Evolutionary conservation across 2,113 vertebrate species (phyloP).

Genomic region (Gadus chalcogrammus): DNA sequence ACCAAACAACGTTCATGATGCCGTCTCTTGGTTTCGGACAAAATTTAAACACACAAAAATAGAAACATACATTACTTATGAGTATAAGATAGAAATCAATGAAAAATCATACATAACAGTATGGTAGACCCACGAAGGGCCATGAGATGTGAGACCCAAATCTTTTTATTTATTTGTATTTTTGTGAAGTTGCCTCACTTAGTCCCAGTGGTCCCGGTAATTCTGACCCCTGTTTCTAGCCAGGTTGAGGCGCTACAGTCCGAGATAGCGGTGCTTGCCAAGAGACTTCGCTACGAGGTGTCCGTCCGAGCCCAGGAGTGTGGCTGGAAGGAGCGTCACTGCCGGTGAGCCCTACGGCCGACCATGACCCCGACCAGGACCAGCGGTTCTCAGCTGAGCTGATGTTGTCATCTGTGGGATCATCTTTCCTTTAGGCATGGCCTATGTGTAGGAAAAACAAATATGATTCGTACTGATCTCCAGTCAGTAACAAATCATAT

Average conservation of each 20-base stretch:
- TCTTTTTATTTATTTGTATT: background rate
- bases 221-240: slow-evolving; percentile 53
- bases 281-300: slow-evolving; percentile 81
- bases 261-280: slow-evolving; percentile 82
- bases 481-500: too few relatives aligned
- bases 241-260: slow-evolving; percentile 88
- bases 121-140: background rate
- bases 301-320: slow-evolving; percentile 72
- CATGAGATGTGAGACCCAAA: background rate
- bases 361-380: background rate
- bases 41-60: too few relatives aligned
- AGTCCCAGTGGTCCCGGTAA: background rate
- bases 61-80: background rate
- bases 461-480: too few relatives aligned
- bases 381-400: too few relatives aligned
- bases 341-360: slow-evolving; percentile 68
- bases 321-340: slow-evolving; percentile 82
- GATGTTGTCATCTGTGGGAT: too few relatives aligned
- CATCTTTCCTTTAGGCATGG: background rate
- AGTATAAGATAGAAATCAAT: background rate
- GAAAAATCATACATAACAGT: background rate
- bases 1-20: too few relatives aligned
- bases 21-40: too few relatives aligned
- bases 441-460: too few relatives aligned
- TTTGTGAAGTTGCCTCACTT: background rate